phyloP scores from a whole-genome alignment of 1,140 invertebrate species.

The Pantala flavescens region DNA sequence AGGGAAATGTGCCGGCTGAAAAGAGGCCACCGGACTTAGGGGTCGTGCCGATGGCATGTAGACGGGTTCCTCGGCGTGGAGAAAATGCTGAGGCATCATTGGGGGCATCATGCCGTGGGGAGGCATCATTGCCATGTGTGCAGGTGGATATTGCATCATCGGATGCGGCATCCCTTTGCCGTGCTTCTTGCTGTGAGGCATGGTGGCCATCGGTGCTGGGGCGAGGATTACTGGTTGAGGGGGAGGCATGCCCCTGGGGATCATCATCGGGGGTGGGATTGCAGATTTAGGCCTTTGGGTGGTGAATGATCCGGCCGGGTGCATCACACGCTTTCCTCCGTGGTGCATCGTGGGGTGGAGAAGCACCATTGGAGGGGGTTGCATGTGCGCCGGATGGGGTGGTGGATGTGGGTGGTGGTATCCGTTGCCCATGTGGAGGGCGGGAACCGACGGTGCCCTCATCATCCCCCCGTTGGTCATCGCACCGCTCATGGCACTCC shows the following conservation, averaged over 20 bases:
- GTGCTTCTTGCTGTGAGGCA: constrained; percentile 25
- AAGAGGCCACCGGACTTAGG: constrained; percentile 46
- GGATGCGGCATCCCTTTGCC: constrained; percentile 21
- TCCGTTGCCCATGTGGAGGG: constrained; percentile 24
- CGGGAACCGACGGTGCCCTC: constrained; percentile 22
- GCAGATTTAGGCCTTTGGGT: not conserved
- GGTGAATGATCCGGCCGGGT: not conserved
- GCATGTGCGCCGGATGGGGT: constrained; percentile 25
- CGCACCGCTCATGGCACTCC: not conserved
- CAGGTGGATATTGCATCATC: constrained; percentile 15
- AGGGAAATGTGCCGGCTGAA: constrained; percentile 49
- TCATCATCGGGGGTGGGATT: not conserved
- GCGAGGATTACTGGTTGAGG: constrained; percentile 27
- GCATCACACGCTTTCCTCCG: not conserved
- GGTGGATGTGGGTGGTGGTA: constrained; percentile 26
- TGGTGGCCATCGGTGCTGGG: constrained; percentile 27
- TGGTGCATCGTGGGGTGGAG: constrained; percentile 27
- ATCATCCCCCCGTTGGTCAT: constrained; percentile 17
- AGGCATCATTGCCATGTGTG: constrained; percentile 14
- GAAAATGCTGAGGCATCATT: constrained; percentile 28
- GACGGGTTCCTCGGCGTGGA: constrained; percentile 46
- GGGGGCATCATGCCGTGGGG: constrained; percentile 20
- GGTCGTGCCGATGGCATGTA: constrained; percentile 48
- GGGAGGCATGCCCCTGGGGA: constrained; percentile 23
- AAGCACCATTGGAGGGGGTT: constrained; percentile 28